Evolutionary conservation across 2,797 vertebrate genomes (phyloP).

Genomic region (Eupleurogrammus muticus): DNA sequence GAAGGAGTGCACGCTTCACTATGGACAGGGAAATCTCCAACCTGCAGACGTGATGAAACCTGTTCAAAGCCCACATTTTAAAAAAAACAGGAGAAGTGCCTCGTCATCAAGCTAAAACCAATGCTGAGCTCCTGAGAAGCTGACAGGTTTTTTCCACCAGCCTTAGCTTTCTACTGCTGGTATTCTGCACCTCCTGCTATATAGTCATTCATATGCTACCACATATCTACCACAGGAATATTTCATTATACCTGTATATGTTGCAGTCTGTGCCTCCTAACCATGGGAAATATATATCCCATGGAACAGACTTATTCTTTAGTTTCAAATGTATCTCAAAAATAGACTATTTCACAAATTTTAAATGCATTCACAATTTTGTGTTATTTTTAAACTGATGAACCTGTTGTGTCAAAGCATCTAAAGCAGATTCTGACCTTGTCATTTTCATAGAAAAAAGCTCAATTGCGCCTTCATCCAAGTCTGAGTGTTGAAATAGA

Average conservation of each 20-base stretch:
- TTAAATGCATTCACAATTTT: not conserved
- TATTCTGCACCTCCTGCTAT: slow-evolving; percentile 5
- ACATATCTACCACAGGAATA: not conserved
- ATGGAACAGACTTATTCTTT: not conserved
- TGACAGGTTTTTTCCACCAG: slow-evolving; percentile 35
- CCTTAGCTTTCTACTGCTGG: slow-evolving; percentile 17
- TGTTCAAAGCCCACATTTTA: slow-evolving; percentile 15
- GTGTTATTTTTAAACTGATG: not conserved
- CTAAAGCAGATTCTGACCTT: not conserved
- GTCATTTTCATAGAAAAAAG: not conserved
- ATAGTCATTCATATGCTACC: not conserved
- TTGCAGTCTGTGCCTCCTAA: not conserved
- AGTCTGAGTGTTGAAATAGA: not conserved
- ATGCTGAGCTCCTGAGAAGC: slow-evolving; percentile 30
- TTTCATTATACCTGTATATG: not conserved
- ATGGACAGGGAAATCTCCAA: slow-evolving; percentile 13
- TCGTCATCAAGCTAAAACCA: slow-evolving; percentile 34
- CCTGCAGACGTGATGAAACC: slow-evolving; percentile 20
- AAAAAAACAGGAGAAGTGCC: slow-evolving; percentile 29
- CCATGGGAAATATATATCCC: not conserved
- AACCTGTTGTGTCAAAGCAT: slow-evolving; percentile 5
- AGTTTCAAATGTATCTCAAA: not conserved
- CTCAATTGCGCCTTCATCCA: not conserved
- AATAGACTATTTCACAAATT: not conserved
- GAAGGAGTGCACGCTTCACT: slow-evolving; percentile 19